These are phyloP conservation scores for Gobio occitaniae DNA, from an alignment of 2,797 vertebrate genomes.

Conservation along the genomic window DNA sequence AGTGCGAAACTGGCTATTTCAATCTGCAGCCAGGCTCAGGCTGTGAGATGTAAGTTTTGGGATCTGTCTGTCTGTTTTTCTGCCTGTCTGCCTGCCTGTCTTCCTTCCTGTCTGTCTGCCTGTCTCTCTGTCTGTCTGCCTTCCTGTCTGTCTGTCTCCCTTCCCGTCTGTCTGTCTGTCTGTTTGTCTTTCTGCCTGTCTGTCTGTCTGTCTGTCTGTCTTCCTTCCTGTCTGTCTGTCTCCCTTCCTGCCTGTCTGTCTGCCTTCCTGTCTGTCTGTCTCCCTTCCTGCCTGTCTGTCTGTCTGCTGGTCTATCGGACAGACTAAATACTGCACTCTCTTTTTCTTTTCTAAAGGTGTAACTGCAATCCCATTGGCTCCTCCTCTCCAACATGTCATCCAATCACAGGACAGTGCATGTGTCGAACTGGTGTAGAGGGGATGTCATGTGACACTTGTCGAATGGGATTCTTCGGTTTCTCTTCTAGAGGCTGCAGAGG, in stretches of 20 bases:
- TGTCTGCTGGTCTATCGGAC: neutral
- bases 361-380: conserved; percentile 85
- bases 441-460: conserved; percentile 81
- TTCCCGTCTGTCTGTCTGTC: neutral
- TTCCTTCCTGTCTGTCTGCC: neutral
- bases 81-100: no score
- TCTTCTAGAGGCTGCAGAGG: conserved; percentile 89
- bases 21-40: conserved; percentile 79
- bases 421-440: conserved; percentile 85
- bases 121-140: neutral
- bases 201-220: neutral
- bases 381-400: conserved; percentile 78
- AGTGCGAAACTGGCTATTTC: conserved; percentile 84
- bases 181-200: rapidly evolving
- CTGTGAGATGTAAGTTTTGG: conserved; percentile 82
- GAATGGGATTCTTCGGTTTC: conserved; percentile 87
- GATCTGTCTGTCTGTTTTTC: neutral
- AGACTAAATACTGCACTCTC: neutral
- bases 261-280: no score
- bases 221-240: no score
- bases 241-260: rapidly evolving
- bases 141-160: neutral
- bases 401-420: conserved; percentile 84
- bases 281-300: no score
- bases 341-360: conserved; percentile 76